Conservation (phyloP, 2,888 invertebrate species). For the Rotaria socialis region DNA sequence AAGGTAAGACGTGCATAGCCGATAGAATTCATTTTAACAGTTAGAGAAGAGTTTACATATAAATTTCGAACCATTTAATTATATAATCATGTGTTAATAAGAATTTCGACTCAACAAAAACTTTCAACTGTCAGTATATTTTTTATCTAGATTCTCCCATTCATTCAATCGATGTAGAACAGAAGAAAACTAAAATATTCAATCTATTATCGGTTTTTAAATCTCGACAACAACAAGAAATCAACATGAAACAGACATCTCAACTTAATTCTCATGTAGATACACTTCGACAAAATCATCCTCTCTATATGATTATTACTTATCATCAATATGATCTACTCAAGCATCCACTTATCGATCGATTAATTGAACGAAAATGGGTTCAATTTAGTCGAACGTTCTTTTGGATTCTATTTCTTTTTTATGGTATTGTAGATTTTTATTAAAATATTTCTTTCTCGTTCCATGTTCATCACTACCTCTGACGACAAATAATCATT, state of each 20-base stretch:
- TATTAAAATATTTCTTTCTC: too few species aligned
- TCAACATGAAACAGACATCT: not conserved
- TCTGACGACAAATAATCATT: too few species aligned
- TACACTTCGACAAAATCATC: conserved; percentile 21
- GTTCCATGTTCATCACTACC: too few species aligned
- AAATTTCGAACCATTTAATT: too few species aligned
- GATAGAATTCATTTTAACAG: too few species aligned
- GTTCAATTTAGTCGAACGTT: conserved; percentile 6
- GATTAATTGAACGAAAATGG: conserved; percentile 14
- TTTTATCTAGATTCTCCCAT: not conserved
- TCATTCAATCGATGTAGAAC: not conserved
- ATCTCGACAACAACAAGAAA: not conserved
- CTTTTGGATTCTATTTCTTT: conserved; percentile 11
- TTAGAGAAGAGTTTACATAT: too few species aligned
- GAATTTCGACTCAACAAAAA: too few species aligned
- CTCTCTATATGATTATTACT: not conserved
- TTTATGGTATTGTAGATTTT: not conserved
- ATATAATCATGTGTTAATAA: too few species aligned
- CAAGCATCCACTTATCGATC: conserved; percentile 11
- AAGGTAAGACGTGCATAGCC: not conserved
- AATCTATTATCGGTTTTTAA: not conserved
- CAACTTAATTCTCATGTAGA: not conserved
- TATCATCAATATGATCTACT: conserved; percentile 1
- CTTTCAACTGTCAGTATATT: not conserved
- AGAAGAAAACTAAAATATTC: not conserved